phyloP scores from a whole-genome alignment of 1,140 invertebrate species.

The Drosophila fuyamai region DNA sequence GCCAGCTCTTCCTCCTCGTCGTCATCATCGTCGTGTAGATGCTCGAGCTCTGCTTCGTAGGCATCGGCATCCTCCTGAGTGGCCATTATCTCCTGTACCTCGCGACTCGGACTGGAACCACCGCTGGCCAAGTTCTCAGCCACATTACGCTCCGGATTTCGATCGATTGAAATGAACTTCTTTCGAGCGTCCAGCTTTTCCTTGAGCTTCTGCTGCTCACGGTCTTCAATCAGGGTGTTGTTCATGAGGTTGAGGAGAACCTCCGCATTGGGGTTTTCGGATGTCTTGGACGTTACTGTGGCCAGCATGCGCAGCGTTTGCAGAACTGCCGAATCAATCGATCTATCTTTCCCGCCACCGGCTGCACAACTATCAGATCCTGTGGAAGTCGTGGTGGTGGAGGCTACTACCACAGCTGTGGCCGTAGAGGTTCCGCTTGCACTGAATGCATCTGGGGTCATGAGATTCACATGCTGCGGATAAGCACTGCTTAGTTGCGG shows the following conservation, averaged over 20 bases:
- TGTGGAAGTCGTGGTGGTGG: constrained; percentile 25
- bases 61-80: constrained; percentile 85
- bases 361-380: constrained; percentile 19
- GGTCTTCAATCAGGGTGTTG: constrained; percentile 78
- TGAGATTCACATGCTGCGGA: constrained; percentile 85
- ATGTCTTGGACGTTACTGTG: constrained; percentile 59
- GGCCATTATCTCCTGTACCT: constrained; percentile 92
- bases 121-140: constrained; percentile 85
- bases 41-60: constrained; percentile 63
- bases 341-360: constrained; percentile 14
- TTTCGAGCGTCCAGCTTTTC: constrained; percentile 70
- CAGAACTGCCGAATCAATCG: constrained; percentile 78
- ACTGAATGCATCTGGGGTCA: constrained; percentile 95
- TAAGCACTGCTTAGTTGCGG: constrained; percentile 85
- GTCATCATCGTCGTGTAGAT: constrained; percentile 65
- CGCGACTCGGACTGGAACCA: constrained; percentile 93
- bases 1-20: constrained; percentile 51
- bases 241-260: constrained; percentile 76
- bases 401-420: constrained; percentile 47
- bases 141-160: constrained; percentile 70
- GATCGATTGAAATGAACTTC: constrained; percentile 75
- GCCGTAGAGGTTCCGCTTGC: constrained; percentile 84
- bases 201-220: constrained; percentile 78
- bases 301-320: constrained; percentile 81
- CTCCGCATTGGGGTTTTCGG: constrained; percentile 62